Percentiles rank a stretch among this genome's conserved stretches.
Evolutionary conservation across 1,140 invertebrate species (phyloP).

Genomic region (Drosophila sucinea): DNA sequence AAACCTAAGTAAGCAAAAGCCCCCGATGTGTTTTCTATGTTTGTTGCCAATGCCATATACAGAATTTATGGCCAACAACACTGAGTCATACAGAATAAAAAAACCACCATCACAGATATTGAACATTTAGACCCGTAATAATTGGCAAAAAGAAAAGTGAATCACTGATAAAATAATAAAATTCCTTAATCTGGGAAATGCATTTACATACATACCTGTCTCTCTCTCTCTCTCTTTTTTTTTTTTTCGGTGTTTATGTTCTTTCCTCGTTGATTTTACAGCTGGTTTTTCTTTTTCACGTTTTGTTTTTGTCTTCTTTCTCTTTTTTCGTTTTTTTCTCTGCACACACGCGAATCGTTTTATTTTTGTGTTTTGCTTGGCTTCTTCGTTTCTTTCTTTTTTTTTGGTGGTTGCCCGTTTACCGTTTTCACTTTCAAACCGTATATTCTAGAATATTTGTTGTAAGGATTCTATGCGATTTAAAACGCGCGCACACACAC

Average conservation of each 20-base stretch:
- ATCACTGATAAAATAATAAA: background rate
- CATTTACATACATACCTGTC: slow-evolving; percentile 23
- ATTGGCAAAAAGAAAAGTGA: slow-evolving; percentile 1
- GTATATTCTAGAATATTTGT: slow-evolving; percentile 63
- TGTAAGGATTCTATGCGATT: slow-evolving; percentile 42
- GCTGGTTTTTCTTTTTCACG: slow-evolving; percentile 37
- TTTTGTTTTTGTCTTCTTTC: slow-evolving; percentile 41
- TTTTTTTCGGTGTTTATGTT: background rate
- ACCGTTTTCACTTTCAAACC: slow-evolving; percentile 74
- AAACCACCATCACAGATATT: background rate
- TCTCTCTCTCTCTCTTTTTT: background rate
- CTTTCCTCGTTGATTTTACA: slow-evolving; percentile 32
- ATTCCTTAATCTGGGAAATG: slow-evolving; percentile 8
- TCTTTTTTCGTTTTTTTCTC: slow-evolving; percentile 36
- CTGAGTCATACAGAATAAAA: slow-evolving; percentile 2
- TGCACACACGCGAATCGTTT: slow-evolving; percentile 49
- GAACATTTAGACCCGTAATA: background rate
- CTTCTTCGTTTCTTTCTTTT: slow-evolving; percentile 59
- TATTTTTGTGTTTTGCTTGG: slow-evolving; percentile 71
- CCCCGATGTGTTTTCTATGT: background rate
- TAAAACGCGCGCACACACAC: slow-evolving; percentile 18
- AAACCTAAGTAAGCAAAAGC: background rate
- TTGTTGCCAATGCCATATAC: background rate
- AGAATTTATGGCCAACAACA: background rate
- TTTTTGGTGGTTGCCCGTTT: slow-evolving; percentile 36